Percentiles rank a stretch among this genome's conserved stretches.
Conservation (phyloP, 2,113 vertebrate species). For the Vidua macroura region DNA sequence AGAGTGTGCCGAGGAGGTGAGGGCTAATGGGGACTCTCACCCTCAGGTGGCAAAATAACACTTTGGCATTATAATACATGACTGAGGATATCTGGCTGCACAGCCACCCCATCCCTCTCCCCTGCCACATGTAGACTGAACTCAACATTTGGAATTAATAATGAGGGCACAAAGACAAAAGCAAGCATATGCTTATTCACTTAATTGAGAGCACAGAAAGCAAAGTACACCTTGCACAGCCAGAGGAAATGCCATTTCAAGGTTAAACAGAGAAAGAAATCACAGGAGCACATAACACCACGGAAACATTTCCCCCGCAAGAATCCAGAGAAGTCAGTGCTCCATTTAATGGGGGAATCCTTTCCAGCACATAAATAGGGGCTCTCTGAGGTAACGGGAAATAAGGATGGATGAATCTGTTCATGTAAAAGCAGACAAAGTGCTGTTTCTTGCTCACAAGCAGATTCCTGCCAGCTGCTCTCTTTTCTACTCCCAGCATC, state of each 20-base stretch:
- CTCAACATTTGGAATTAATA: constrained; percentile 3
- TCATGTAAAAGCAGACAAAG: background rate
- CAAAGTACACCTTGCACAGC: background rate
- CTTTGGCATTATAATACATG: background rate
- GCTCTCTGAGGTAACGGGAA: background rate
- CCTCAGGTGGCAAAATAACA: background rate
- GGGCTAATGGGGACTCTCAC: background rate
- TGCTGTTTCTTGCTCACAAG: background rate
- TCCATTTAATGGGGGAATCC: background rate
- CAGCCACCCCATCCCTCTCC: background rate
- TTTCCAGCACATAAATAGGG: constrained; percentile 1
- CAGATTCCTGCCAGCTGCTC: background rate
- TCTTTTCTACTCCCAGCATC: background rate
- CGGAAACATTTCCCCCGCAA: background rate
- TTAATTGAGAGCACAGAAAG: background rate
- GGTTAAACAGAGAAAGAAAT: constrained; percentile 23
- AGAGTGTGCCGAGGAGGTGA: background rate
- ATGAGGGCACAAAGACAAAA: background rate
- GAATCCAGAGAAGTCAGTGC: background rate
- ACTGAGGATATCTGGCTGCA: background rate
- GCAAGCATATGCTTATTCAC: background rate
- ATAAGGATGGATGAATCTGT: background rate
- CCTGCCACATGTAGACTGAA: background rate
- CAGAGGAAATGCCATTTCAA: background rate
- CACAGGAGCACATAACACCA: background rate